phyloP scores from a whole-genome alignment of 2,113 vertebrate genomes.

The Aspidoscelis tigris region DNA sequence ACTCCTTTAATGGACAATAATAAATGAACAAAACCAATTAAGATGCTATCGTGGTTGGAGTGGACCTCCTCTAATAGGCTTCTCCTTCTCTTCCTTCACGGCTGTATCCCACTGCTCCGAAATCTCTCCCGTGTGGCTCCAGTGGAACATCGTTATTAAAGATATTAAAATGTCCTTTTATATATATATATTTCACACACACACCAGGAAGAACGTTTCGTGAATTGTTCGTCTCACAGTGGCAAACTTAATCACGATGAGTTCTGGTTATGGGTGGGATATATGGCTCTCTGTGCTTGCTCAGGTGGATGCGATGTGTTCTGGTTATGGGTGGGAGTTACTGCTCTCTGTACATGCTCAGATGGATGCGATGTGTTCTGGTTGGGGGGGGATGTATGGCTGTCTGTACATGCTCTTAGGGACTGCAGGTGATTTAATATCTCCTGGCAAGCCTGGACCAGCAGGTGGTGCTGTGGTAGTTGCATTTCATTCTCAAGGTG shows the following conservation, averaged over 20 bases:
- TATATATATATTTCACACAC: too few relatives aligned
- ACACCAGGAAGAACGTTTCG: background rate
- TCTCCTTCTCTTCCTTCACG: background rate
- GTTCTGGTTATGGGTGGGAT: background rate
- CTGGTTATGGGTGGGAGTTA: background rate
- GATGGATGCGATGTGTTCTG: background rate
- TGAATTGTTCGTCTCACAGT: background rate
- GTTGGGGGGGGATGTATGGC: background rate
- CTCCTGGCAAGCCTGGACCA: background rate
- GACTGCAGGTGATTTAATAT: too few relatives aligned
- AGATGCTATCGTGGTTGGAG: constrained; percentile 13
- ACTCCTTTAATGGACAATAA: constrained; percentile 27
- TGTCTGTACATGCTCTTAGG: too few relatives aligned
- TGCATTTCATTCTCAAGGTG: background rate
- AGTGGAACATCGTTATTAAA: background rate
- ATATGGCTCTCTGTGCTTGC: too few relatives aligned
- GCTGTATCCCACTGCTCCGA: background rate
- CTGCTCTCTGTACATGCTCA: too few relatives aligned
- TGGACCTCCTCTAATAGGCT: constrained; percentile 31
- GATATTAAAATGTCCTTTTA: background rate
- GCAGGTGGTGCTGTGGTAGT: background rate
- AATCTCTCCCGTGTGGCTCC: background rate
- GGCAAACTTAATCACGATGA: background rate
- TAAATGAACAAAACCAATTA: constrained; percentile 40
- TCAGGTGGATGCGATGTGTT: background rate